Percentiles rank a stretch among this genome's conserved stretches.
Conservation (phyloP, 2,113 vertebrate genomes). For the Paracanthobrama guichenoti region DNA sequence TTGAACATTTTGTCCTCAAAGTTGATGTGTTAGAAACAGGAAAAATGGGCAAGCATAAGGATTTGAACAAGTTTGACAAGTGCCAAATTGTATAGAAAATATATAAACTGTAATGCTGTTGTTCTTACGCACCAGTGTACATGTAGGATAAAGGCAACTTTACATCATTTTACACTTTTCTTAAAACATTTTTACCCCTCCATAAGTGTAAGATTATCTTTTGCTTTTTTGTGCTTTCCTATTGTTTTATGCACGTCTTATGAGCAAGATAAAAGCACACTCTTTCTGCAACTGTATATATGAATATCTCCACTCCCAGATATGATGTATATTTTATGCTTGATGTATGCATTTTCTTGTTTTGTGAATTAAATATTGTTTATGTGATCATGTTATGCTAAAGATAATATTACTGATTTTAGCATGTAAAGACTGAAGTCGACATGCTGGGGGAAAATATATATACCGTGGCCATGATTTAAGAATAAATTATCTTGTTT, state of each 20-base stretch:
- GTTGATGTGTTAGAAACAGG: no score
- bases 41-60: no score
- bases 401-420: neutral
- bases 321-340: conserved; percentile 2
- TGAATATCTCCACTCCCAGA: conserved; percentile 36
- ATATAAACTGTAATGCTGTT: neutral
- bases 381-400: conserved; percentile 19
- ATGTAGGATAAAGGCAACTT: neutral
- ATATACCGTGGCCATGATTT: no score
- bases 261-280: neutral
- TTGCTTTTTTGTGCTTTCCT: neutral
- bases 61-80: no score
- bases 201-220: neutral
- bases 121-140: neutral
- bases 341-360: neutral
- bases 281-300: neutral
- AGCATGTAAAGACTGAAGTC: neutral
- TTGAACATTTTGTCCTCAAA: no score
- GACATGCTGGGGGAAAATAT: no score
- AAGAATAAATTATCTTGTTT: no score
- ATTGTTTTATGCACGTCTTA: neutral
- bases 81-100: no score
- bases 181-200: neutral
- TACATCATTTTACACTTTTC: neutral
- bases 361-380: neutral